phyloP scores from a whole-genome alignment of 2,888 invertebrate genomes.

The Andrena bucephala region DNA sequence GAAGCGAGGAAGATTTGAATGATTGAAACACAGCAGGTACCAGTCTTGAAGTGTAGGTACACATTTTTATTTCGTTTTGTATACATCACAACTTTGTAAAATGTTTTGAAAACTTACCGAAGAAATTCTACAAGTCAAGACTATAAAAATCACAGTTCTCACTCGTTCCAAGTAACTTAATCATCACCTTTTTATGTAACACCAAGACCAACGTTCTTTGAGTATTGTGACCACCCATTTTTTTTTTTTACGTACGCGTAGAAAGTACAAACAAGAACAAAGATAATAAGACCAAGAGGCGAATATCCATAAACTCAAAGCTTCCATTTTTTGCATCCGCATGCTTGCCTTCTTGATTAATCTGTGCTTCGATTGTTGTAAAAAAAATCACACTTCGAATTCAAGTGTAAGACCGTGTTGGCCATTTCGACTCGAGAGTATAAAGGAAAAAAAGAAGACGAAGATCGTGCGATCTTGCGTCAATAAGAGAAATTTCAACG shows the following conservation, averaged over 20 bases:
- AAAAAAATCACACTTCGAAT: conserved; percentile 21
- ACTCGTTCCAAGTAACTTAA: conserved; percentile 73
- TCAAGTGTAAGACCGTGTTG: conserved; percentile 9
- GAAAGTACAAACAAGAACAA: conserved; percentile 43
- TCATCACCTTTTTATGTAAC: conserved; percentile 63
- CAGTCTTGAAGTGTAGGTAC: conserved; percentile 80
- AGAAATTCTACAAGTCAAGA: conserved; percentile 74
- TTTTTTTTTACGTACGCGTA: conserved; percentile 40
- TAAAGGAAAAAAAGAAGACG: neutral
- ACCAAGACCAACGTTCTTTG: conserved; percentile 61
- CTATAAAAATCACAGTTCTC: conserved; percentile 76
- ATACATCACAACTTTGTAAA: conserved; percentile 74
- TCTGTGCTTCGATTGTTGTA: conserved; percentile 22
- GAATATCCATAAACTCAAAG: conserved; percentile 31
- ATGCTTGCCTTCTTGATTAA: conserved; percentile 12
- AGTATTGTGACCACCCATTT: conserved; percentile 57
- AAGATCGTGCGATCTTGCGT: conserved; percentile 26
- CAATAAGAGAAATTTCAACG: conserved; percentile 47
- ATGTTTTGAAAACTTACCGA: conserved; percentile 72
- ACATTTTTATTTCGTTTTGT: conserved; percentile 72
- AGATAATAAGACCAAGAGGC: conserved; percentile 20
- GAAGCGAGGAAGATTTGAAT: neutral
- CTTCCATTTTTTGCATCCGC: conserved; percentile 19
- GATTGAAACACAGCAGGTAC: conserved; percentile 76
- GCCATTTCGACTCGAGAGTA: conserved; percentile 20